Evolutionary conservation across 2,888 invertebrate genomes (phyloP), one percentile per base, ranked within the genome.

Genomic region (Erebia aethiops): DNA sequence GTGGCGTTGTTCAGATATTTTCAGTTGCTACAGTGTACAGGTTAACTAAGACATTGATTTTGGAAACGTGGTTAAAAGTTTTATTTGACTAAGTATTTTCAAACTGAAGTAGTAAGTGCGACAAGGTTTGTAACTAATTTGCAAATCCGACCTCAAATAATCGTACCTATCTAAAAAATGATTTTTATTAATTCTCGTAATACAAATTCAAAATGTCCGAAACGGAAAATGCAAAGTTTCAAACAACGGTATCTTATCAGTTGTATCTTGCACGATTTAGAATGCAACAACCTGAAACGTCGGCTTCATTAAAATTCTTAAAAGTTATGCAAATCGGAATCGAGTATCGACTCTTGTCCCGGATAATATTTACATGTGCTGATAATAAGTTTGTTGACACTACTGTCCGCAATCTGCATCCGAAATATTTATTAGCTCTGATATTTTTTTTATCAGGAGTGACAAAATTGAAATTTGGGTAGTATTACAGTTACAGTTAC

Each of bases 211-310:
- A 54, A 65, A 65, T 1, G 65, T 65, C 16, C 56, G 43, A 54
- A 65, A 56, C 68, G 71, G 68, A 72, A 70, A 64, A 63, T 35
- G 11, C 61, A 46, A 14, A 13, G 26, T 14, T 26, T 21, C 56
- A 57, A 57, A 54, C 56, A 69, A 67, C 58, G 54, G 66, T 62
- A 68, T 72, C 72, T 61, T 68, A 68, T 70, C 65, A 68, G 26
- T 46, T 11, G 10, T 16, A 70, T 72, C 70, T 70, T 65, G 54
- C 61, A 62, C 71, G 51, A 65, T 65, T 68, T 56, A 21, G 67
- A 69, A 74, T 72, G 57, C 60, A 67, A 66, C 67, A 71, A 64
- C 58, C 64, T 60, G 35, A 67, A 72, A 56, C 61, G 57, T 21
- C 60, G 8, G 21, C 16, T 52, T 70, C 66, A 66, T 66, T 66